Evolutionary conservation across 1,140 invertebrate species (phyloP).

Genomic region (Eupristina koningsbergeri): DNA sequence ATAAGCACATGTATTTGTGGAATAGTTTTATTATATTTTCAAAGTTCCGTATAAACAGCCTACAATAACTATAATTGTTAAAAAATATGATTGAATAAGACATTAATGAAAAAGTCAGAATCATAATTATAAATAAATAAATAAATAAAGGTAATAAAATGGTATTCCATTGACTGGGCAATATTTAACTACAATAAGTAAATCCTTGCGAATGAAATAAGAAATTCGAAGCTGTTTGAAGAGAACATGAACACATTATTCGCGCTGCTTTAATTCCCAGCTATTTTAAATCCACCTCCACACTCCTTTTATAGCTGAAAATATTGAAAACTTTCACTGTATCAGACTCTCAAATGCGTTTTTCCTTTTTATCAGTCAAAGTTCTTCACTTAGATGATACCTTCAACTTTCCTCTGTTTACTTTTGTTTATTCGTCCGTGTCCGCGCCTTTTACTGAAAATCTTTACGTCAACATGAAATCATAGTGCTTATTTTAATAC

Average conservation of each 20-base stretch:
- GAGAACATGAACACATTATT: slow-evolving; percentile 36
- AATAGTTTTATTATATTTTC: no score
- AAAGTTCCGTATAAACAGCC: no score
- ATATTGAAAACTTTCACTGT: background rate
- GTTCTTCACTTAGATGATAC: slow-evolving; percentile 7
- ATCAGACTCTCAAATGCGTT: slow-evolving; percentile 35
- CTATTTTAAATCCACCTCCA: no score
- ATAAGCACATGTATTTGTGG: no score
- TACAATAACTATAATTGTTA: no score
- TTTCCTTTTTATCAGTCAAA: slow-evolving; percentile 42
- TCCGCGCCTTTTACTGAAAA: slow-evolving; percentile 21
- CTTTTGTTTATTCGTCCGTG: background rate
- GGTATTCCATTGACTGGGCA: background rate
- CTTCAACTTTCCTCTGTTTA: background rate
- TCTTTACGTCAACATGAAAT: slow-evolving; percentile 21
- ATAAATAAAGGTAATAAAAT: no score
- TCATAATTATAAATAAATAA: no score
- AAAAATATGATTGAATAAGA: background rate
- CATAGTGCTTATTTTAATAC: slow-evolving; percentile 34
- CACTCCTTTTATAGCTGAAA: slow-evolving; percentile 36
- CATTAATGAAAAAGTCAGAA: no score
- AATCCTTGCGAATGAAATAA: slow-evolving; percentile 46
- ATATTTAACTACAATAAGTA: background rate
- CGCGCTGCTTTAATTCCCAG: slow-evolving; percentile 8
- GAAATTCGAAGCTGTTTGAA: slow-evolving; percentile 44